Evolutionary conservation across 2,888 invertebrate species (phyloP).

Genomic region (Standfussiana lucernea): DNA sequence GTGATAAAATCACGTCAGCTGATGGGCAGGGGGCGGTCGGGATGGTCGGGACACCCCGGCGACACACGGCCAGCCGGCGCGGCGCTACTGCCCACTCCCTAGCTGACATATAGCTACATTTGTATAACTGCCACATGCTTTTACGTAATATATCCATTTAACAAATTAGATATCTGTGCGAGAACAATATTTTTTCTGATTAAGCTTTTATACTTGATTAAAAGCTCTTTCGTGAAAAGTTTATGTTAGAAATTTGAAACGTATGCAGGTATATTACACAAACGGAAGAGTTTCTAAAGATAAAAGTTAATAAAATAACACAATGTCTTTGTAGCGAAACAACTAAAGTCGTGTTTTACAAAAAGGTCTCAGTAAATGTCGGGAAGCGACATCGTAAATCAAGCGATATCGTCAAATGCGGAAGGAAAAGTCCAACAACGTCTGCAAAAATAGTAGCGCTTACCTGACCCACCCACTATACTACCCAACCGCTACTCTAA

Average conservation of each 20-base stretch:
- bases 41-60: slow-evolving; percentile 61
- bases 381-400: slow-evolving; percentile 80
- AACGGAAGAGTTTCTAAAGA: slow-evolving; percentile 28
- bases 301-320: slow-evolving; percentile 54
- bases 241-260: slow-evolving; percentile 9
- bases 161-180: slow-evolving; percentile 25
- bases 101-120: slow-evolving; percentile 46
- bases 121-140: slow-evolving; percentile 35
- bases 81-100: slow-evolving; percentile 63
- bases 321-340: slow-evolving; percentile 52
- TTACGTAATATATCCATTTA: slow-evolving; percentile 34
- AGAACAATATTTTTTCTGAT: slow-evolving; percentile 22
- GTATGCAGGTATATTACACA: slow-evolving; percentile 21
- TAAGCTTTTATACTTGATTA: slow-evolving; percentile 23
- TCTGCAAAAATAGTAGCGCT: slow-evolving; percentile 73
- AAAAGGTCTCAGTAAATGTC: slow-evolving; percentile 75
- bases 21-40: slow-evolving; percentile 41
- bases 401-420: slow-evolving; percentile 76
- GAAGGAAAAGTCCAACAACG: slow-evolving; percentile 74
- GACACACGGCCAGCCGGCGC: slow-evolving; percentile 69
- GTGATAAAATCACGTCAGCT: slow-evolving; percentile 68
- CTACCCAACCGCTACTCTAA: slow-evolving; percentile 19
- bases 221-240: background rate
- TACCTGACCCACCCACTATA: slow-evolving; percentile 61
- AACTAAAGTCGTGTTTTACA: slow-evolving; percentile 66